Conservation (phyloP, 2,888 invertebrate species). For the Eugnorisma glareosa region DNA sequence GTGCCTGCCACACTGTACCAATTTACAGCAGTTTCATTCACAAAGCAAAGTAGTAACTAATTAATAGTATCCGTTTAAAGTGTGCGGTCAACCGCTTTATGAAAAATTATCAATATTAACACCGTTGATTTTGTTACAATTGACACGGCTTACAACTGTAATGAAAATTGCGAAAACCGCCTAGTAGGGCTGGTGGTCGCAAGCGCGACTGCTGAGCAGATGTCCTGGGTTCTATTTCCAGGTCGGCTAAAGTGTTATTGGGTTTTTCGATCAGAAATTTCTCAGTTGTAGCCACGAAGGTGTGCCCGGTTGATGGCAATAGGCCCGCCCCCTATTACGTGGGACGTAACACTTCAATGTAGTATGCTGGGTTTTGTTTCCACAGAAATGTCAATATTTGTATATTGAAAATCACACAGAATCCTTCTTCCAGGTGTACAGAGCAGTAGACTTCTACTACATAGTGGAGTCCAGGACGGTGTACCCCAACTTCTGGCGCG, state of each 20-base stretch:
- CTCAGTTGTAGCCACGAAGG: background rate
- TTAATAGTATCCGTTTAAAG: no score
- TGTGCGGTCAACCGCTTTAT: no score
- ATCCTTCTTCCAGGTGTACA: constrained; percentile 92
- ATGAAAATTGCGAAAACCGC: no score
- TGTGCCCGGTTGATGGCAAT: background rate
- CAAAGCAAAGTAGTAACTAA: no score
- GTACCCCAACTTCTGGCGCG: constrained; percentile 98
- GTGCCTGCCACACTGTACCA: no score
- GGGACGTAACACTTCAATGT: background rate
- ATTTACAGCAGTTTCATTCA: no score
- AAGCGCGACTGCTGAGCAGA: no score
- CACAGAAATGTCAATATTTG: background rate
- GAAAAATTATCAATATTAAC: no score
- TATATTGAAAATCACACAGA: background rate
- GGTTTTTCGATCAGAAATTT: background rate
- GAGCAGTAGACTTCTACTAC: constrained; percentile 98
- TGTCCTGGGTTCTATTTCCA: no score
- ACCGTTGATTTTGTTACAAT: no score
- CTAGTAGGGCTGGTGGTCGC: no score
- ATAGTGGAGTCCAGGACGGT: constrained; percentile 98
- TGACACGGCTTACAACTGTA: no score
- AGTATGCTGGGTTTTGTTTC: background rate
- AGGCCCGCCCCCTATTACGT: background rate
- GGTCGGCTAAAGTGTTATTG: background rate